Evolutionary conservation across 2,797 vertebrate genomes (phyloP).

Genomic region (Squalus acanthias): DNA sequence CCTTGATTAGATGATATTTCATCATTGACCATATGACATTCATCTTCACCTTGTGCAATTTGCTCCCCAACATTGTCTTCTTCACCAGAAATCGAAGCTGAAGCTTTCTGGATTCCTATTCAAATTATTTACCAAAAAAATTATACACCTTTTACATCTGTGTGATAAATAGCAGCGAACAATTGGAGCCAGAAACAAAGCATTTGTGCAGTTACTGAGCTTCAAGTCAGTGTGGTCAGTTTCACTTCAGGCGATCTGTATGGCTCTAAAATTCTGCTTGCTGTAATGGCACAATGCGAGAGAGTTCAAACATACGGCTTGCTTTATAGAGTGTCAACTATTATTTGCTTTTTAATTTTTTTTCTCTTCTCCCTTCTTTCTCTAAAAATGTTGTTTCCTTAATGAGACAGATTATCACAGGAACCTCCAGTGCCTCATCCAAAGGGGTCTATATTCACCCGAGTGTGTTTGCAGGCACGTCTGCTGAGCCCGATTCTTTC

Average conservation of each 20-base stretch:
- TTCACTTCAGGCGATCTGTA: background rate
- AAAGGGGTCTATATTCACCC: background rate
- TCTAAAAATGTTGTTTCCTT: background rate
- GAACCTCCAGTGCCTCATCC: background rate
- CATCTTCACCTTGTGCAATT: background rate
- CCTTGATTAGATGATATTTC: background rate
- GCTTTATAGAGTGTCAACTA: background rate
- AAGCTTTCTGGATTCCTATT: background rate
- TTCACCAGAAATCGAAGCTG: background rate
- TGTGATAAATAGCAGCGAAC: background rate
- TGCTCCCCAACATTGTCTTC: no score
- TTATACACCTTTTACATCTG: no score
- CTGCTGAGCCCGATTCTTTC: background rate
- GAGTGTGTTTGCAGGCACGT: background rate
- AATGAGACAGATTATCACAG: background rate
- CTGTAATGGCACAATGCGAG: background rate
- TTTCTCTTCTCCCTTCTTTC: background rate
- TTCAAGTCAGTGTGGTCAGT: background rate
- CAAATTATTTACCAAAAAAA: background rate
- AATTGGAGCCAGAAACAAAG: background rate
- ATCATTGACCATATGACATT: background rate
- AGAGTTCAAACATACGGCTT: background rate
- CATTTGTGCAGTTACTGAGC: background rate
- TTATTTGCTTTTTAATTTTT: background rate
- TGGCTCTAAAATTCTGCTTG: background rate